Conservation (phyloP, 1,140 invertebrate genomes). For the Ceratina japonica region DNA sequence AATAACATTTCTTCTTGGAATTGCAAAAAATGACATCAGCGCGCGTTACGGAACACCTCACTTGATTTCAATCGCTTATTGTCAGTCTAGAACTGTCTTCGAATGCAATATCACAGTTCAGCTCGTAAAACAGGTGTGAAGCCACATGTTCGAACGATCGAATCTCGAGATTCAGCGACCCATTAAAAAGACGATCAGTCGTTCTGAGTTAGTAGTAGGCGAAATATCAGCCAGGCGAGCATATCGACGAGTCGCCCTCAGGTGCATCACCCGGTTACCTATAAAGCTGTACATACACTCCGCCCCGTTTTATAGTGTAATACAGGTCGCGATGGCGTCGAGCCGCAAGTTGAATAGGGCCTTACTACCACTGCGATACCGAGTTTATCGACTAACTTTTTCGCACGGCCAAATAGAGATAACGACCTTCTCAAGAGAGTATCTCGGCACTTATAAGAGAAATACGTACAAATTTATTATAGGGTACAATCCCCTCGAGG, state of each 20-base stretch:
- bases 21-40: too few species aligned
- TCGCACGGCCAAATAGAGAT: constrained; percentile 12
- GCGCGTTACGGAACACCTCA: too few species aligned
- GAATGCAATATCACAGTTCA: too few species aligned
- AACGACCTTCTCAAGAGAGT: neutral
- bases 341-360: constrained; percentile 50
- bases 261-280: constrained; percentile 14
- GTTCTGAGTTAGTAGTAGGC: too few species aligned
- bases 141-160: neutral
- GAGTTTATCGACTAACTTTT: constrained; percentile 61
- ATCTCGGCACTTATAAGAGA: too few species aligned
- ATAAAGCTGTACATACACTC: constrained; percentile 41
- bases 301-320: constrained; percentile 59
- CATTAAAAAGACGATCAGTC: neutral
- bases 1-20: too few species aligned
- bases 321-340: constrained; percentile 33
- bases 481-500: too few species aligned
- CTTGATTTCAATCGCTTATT: too few species aligned
- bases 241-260: neutral
- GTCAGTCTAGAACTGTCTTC: too few species aligned
- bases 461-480: too few species aligned
- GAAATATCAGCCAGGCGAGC: neutral
- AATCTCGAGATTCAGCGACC: neutral
- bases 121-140: too few species aligned
- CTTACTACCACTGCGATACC: constrained; percentile 60